Base-by-base conservation (phyloP, 2,113 vertebrate genomes). In the Felis chaus region DNA sequence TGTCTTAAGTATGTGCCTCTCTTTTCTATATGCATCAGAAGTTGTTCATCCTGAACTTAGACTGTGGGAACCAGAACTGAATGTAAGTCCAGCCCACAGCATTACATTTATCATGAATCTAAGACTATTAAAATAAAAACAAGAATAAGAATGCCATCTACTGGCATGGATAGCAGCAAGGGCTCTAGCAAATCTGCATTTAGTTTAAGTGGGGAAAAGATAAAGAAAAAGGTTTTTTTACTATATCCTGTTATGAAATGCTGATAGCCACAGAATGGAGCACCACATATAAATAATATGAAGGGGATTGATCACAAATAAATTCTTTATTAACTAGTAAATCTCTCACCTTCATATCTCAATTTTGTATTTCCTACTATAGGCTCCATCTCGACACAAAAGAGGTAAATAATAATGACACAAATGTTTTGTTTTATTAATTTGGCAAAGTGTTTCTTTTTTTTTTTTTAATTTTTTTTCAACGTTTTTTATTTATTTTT, bases 141-240 rank as follows among this genome's bases (percentile, higher is more conserved):
- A 97, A 97, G 97, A 98, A 98, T 98, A 94, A 98, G 94, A 95
- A 98, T 97, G 98, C 98, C 98, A 98, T 98, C 98, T 98, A 98
- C 97, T 98, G 98, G 98, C 18, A 82, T 92, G 57, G 82, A 95
- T 97, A 74, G 85, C 76, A 94, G 87, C 50, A 83, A 93, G 48
- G 4, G 18, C 68, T 89, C 85, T 83, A 80, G 84, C 48, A 96
- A 82, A 86, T 50, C 50, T 73, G 41, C 53, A 29, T 29, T 45
- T 48, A 5, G 39, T 71, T 68, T 82, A 89, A 85, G 23, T 79
- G 36, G 45, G 29, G 15, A 82, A 85, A 90, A 94, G 36, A 61
- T 81, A 80, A 1, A 61, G 9, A 82, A 84, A 93, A 68, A 1
- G 12, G 21, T 6, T 39, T 86, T 16, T 33, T 65, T 65, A 27